These are phyloP conservation scores for Crematogaster levior DNA, from an alignment of 2,888 invertebrate species.

Conservation along the genomic window DNA sequence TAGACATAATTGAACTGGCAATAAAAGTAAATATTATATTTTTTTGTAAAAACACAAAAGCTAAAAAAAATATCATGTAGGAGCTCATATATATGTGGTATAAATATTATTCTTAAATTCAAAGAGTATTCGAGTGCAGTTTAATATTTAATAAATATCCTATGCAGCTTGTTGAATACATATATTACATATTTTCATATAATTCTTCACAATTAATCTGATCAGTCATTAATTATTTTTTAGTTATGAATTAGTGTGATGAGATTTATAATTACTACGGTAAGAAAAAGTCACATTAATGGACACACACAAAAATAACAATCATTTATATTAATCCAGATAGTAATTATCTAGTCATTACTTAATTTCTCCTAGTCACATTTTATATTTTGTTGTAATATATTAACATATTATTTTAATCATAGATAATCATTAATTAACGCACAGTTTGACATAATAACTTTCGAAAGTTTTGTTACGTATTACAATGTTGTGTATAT, in stretches of 20 bases:
- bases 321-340: constrained; percentile 60
- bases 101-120: not conserved
- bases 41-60: constrained; percentile 8
- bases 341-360: constrained; percentile 82
- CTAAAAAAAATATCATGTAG: constrained; percentile 19
- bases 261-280: not conserved
- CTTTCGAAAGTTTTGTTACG: constrained; percentile 36
- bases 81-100: not conserved
- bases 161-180: constrained; percentile 22
- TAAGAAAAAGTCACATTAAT: not conserved
- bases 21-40: constrained; percentile 28
- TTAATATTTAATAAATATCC: constrained; percentile 26
- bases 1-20: constrained; percentile 41
- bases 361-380: constrained; percentile 83
- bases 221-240: constrained; percentile 18
- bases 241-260: not conserved
- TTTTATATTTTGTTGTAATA: constrained; percentile 79
- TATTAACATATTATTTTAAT: constrained; percentile 69
- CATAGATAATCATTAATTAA: constrained; percentile 52
- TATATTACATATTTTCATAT: not conserved
- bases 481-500: constrained; percentile 17
- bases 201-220: not conserved
- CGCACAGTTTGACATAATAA: constrained; percentile 49
- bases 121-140: constrained; percentile 10
- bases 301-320: constrained; percentile 45